Base-by-base conservation (phyloP, 1,140 invertebrate species). In the Ips nitidus region DNA sequence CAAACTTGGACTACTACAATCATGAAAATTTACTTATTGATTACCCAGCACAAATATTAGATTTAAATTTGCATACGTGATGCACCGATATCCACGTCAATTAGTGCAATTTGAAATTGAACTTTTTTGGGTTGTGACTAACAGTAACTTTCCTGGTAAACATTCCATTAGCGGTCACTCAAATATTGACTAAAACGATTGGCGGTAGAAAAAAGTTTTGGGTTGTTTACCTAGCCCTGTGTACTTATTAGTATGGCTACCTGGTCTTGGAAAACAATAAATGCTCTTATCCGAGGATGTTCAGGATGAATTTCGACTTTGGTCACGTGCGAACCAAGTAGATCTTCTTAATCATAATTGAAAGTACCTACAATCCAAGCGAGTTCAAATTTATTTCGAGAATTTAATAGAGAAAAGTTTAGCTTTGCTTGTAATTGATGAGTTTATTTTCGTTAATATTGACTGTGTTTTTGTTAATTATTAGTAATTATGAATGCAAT, bases 341-440 rank as follows among this genome's bases (percentile, higher is more conserved):
- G 38, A 50, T 62, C 62, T 61, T 40, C 62, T 50, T 61, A 64
- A 64, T 64, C 62, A 64, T 64, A 64, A 64, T 64, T 64, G 62
- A 64, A 64, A 64, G 53, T 64, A 64, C 53, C 62, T 40, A 64
- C 62, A 64, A 64, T 38, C 1, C 1, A 40, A 8, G 5, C 41
- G 52, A 4, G 45, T 5, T n/a, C n/a, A 47, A 47, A 22, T 22
- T 22, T 22, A 22, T 22, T 22, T 22, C 22, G 22, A 22, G 22
- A 22, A 22, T 22, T 22, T 22, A 22, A 22, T 22, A 22, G 22
- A 22, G 0, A 22, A 22, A 22, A 22, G 22, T 22, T 22, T 22
- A 22, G 22, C 22, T 22, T 22, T 22, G 22, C 22, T 22, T 22
- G 45, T 4, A 47, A 47, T 47, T 47, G 4, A 47, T 47, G 4